Percentiles rank a stretch among this genome's conserved stretches.
Evolutionary conservation across 2,797 vertebrate species (phyloP).

Genomic region (Apodemus agrarius): DNA sequence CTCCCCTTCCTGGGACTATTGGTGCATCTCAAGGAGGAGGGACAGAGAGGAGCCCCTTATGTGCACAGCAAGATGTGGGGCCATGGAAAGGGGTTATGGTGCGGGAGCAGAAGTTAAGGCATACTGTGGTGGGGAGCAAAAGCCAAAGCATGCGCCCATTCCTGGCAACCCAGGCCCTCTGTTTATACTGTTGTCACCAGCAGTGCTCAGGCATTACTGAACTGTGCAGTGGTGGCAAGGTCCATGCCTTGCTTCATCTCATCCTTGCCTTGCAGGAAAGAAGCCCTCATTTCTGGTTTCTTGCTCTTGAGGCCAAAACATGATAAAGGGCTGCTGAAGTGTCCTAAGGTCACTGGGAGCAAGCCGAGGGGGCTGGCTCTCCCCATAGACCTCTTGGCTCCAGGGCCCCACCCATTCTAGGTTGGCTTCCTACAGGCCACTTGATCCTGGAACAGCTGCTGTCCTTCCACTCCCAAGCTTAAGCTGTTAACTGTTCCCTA

Average conservation of each 20-base stretch:
- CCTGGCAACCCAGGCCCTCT: not conserved
- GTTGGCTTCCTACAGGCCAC: not conserved
- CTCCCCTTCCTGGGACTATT: not conserved
- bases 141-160: not conserved
- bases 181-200: not conserved
- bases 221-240: not conserved
- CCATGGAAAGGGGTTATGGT: not conserved
- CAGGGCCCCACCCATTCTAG: not conserved
- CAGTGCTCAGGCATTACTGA: not conserved
- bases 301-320: not conserved
- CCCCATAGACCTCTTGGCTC: slow-evolving; percentile 35
- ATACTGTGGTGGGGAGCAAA: not conserved
- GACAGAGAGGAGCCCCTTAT: not conserved
- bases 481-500: not conserved
- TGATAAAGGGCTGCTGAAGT: not conserved
- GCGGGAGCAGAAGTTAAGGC: too few species aligned
- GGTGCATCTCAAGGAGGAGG: not conserved
- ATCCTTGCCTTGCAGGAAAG: not conserved
- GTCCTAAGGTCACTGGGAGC: not conserved
- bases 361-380: not conserved
- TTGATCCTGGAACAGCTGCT: slow-evolving; percentile 53
- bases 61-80: not conserved
- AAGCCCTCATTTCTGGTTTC: not conserved
- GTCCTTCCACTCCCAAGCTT: not conserved
- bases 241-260: not conserved